Evolutionary conservation across 2,888 invertebrate genomes (phyloP), one percentile per base, ranked within the genome.

Genomic region (Scaptomyza polygonia): DNA sequence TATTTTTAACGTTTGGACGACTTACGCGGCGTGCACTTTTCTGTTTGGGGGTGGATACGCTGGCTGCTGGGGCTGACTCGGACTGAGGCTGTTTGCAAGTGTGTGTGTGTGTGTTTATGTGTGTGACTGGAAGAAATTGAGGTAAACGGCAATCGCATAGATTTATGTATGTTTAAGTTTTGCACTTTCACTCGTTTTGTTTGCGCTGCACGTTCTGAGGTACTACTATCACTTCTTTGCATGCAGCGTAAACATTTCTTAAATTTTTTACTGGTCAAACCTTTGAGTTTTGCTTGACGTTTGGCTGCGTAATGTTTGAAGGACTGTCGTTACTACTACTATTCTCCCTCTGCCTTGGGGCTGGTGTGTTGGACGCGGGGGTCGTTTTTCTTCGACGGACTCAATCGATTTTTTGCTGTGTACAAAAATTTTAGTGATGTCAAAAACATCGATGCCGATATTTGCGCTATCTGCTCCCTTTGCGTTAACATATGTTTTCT

Each of bases 291-390:
- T 47, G 40, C 44, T 55, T 63, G 64, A 51, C 77, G 59, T 56
- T 59, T 72, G 79, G 54, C 83, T 85, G 86, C 81, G 81, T 85
- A 82, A 76, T 83, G 77, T 71, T 78, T 83, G 82, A 86, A 82
- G 86, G 81, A 85, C 81, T 82, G 83, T 70, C 81, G 86, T 85
- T 85, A 85, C 81, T 85, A 82, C 80, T 82, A 75, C 86, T 82
- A 81, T 81, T 65, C 83, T 82, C 85, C 77, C 80, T 58, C 81
- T 69, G 75, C 69, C 65, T 75, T 77, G 72, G 70, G 68, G 77
- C 70, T 79, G 77, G 47, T 77, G 61, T 77, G 64, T 42, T 77
- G 71, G 77, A 77, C 64, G 77, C 77, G 85, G 84, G 84, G 79
- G 77, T 82, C 77, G 83, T 72, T 84, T 82, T 80, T 84, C 69